phyloP scores from a whole-genome alignment of 2,113 vertebrate genomes.

The Chloroceryle aenea region DNA sequence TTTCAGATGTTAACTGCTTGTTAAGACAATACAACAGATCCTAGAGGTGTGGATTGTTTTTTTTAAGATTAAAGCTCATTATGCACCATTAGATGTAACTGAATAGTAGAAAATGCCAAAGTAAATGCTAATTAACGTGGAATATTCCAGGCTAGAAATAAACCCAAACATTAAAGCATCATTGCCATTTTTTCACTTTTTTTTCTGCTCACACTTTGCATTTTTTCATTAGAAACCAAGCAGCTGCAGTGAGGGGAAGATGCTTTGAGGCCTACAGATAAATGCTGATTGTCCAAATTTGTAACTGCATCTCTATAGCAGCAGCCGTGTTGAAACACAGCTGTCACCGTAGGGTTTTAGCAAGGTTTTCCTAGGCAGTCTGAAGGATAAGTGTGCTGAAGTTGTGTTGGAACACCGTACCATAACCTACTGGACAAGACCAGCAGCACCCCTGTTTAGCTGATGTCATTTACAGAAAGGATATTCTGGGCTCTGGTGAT shows the following conservation, averaged over 20 bases:
- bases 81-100: not conserved
- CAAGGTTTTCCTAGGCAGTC: not conserved
- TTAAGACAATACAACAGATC: not conserved
- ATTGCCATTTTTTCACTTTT: constrained; percentile 9
- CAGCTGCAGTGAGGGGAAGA: not conserved
- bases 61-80: not conserved
- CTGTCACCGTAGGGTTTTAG: not conserved
- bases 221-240: constrained; percentile 18
- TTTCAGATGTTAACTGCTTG: not conserved
- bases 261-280: not conserved
- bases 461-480: not conserved
- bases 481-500: not conserved
- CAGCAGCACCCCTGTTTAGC: not conserved
- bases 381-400: not conserved
- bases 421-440: not conserved
- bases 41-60: not conserved
- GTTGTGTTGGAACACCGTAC: rapidly evolving
- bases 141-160: not conserved
- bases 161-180: not conserved
- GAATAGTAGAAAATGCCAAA: not conserved
- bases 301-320: not conserved
- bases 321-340: not conserved
- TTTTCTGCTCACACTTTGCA: not conserved
- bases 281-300: not conserved
- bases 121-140: not conserved